A percentile compares a stretch with the other conserved stretches of the same genome.
phyloP scores from a whole-genome alignment of 2,113 vertebrate genomes.

The Pseudolaguvia tuberculata region DNA sequence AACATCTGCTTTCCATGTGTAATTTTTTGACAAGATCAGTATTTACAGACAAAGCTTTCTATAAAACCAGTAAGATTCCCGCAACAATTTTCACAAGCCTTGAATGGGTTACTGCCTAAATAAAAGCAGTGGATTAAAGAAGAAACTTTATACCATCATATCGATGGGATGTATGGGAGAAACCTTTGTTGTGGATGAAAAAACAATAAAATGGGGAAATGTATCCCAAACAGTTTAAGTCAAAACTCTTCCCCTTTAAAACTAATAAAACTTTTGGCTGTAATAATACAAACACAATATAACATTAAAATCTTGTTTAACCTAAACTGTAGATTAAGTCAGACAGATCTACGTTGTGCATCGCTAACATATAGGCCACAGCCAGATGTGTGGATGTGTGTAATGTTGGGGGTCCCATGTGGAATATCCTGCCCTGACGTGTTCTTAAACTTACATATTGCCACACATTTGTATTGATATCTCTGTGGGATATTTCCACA shows the following conservation, averaged over 20 bases:
- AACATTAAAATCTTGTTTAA: not conserved
- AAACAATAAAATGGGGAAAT: not conserved
- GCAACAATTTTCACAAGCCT: constrained; percentile 51
- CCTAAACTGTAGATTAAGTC: not conserved
- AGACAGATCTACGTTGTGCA: constrained; percentile 7
- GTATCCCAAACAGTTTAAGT: not conserved
- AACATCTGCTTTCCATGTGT: constrained; percentile 68
- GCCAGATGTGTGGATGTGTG: constrained; percentile 71
- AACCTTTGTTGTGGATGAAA: constrained; percentile 14
- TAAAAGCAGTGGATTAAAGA: constrained; percentile 21
- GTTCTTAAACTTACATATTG: constrained; percentile 24
- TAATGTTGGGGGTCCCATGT: constrained; percentile 59
- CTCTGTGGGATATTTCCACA: not conserved
- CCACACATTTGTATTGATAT: not conserved
- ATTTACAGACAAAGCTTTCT: constrained; percentile 44
- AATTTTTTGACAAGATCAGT: constrained; percentile 44
- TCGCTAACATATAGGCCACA: constrained; percentile 49
- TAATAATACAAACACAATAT: not conserved
- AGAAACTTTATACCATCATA: constrained; percentile 17
- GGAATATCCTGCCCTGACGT: constrained; percentile 47
- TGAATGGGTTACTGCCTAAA: constrained; percentile 35
- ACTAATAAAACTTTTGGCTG: constrained; percentile 1
- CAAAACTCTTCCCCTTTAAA: not conserved
- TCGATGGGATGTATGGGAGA: not conserved
- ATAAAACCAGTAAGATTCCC: constrained; percentile 52